Evolutionary conservation across 2,797 vertebrate species (phyloP), one percentile per base, ranked within the genome.

Genomic region (Acestrorhynchus altus): DNA sequence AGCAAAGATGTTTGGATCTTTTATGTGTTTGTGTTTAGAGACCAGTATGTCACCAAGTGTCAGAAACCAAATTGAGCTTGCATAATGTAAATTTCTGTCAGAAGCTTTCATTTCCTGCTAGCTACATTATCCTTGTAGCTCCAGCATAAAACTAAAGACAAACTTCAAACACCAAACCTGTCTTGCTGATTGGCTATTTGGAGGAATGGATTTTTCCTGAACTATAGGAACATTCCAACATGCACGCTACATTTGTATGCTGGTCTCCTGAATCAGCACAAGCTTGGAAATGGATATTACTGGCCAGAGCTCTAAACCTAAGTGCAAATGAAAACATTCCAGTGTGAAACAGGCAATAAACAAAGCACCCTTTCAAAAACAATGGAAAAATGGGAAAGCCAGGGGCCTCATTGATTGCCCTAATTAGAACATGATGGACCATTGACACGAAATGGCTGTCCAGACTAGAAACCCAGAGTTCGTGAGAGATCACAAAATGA

Each of bases 331-430:
- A 75, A 59, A 72, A 72, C 31, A 28, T 59, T 61, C 24, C 64
- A 68, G 73, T 80, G 81, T 75, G 54, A 82, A 85, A 79, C n/a
- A 47, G 31, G 35, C 63, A 68, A 72, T 24, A 78, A 61, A 80
- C 47, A 47, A 76, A 77, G 51, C 16, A 12, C 31, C 22, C 59
- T 49, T 26, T 46, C 28, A 77, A 70, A 26, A 51, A 78, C 28
- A 76, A 79, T 57, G 51, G 46, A 78, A 61, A 57, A 61, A 61
- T 35, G 44, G 39, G 72, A 49, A 69, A 75, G 26, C 59, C 35
- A 13, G 57, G 52, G 22, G 60, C 42, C 24, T 80, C 51, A 52
- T 31, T 72, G 72, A 83, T 77, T 76, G 39, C 60, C 35, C 42
- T 82, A 61, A 82, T 79, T 83, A 70, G 31, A 63, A 69, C 61